Percentiles rank a stretch among this genome's conserved stretches.
These are phyloP conservation scores for Hyperopisus bebe DNA, from an alignment of 2,113 vertebrate species.

Conservation along the genomic window DNA sequence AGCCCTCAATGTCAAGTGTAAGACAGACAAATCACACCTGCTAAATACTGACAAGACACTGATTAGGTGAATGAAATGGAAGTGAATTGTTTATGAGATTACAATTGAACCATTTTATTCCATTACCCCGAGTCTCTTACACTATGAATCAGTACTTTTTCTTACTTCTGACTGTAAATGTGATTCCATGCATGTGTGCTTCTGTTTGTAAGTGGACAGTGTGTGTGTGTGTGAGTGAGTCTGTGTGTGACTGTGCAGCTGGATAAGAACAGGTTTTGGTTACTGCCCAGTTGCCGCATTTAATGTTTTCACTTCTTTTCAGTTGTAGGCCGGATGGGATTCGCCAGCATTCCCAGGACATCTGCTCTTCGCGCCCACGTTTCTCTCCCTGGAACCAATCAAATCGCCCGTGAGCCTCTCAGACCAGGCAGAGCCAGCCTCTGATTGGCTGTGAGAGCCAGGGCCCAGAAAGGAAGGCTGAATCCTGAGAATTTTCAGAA, in stretches of 20 bases:
- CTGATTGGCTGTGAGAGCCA: slow-evolving; percentile 58
- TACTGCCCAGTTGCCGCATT: slow-evolving; percentile 58
- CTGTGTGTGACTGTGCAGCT: slow-evolving; percentile 38
- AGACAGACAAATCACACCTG: not conserved
- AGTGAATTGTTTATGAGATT: not conserved
- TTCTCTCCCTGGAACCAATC: slow-evolving; percentile 49
- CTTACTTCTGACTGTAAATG: slow-evolving; percentile 16
- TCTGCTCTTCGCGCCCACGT: slow-evolving; percentile 68
- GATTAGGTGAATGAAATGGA: not conserved
- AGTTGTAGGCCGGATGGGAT: slow-evolving; percentile 60
- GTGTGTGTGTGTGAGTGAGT: slow-evolving; percentile 20
- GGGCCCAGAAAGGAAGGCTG: slow-evolving; percentile 63
- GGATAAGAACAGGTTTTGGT: slow-evolving; percentile 59
- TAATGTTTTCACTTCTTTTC: slow-evolving; percentile 64
- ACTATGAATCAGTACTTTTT: not conserved
- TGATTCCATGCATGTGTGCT: slow-evolving; percentile 28
- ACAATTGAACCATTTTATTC: not conserved
- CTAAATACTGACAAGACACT: not conserved
- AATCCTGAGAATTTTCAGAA: slow-evolving; percentile 72
- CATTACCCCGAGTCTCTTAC: not conserved
- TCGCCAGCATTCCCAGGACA: slow-evolving; percentile 73
- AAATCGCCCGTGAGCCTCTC: slow-evolving; percentile 34
- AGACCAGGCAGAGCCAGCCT: slow-evolving; percentile 31
- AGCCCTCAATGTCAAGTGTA: not conserved
- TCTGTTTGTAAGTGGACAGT: slow-evolving; percentile 37